Conservation (phyloP, 2,888 invertebrate species). For the Perdita meconis region DNA sequence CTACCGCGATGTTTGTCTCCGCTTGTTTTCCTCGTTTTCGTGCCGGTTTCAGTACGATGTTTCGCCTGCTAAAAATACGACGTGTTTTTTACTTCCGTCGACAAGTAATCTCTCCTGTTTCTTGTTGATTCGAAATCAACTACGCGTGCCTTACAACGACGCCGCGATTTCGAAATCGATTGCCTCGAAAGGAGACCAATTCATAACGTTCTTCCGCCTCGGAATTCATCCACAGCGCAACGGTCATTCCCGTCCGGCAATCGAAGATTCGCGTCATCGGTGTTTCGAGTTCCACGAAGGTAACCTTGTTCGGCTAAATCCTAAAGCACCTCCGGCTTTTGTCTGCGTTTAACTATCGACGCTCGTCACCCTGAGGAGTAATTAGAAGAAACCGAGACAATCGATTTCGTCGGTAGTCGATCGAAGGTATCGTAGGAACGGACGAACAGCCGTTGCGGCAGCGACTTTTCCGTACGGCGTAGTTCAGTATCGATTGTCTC, state of each 20-base stretch:
- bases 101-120: neutral
- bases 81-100: slow-evolving; percentile 15
- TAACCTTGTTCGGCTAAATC: slow-evolving; percentile 33
- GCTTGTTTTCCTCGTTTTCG: slow-evolving; percentile 29
- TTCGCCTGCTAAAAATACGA: slow-evolving; percentile 30
- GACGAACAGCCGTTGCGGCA: slow-evolving; percentile 51
- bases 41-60: slow-evolving; percentile 7
- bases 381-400: slow-evolving; percentile 28
- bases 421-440: slow-evolving; percentile 10
- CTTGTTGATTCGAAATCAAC: neutral
- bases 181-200: neutral
- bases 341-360: slow-evolving; percentile 5
- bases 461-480: slow-evolving; percentile 71
- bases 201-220: too few relatives aligned
- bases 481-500: slow-evolving; percentile 78
- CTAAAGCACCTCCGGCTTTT: slow-evolving; percentile 28
- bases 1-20: slow-evolving; percentile 13
- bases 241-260: slow-evolving; percentile 16
- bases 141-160: neutral
- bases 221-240: neutral
- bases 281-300: slow-evolving; percentile 30
- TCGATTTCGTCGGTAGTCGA: slow-evolving; percentile 47
- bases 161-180: neutral
- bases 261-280: slow-evolving; percentile 29
- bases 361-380: slow-evolving; percentile 17